Conservation (phyloP, 2,797 vertebrate genomes). For the Steatocranus sp. region DNA sequence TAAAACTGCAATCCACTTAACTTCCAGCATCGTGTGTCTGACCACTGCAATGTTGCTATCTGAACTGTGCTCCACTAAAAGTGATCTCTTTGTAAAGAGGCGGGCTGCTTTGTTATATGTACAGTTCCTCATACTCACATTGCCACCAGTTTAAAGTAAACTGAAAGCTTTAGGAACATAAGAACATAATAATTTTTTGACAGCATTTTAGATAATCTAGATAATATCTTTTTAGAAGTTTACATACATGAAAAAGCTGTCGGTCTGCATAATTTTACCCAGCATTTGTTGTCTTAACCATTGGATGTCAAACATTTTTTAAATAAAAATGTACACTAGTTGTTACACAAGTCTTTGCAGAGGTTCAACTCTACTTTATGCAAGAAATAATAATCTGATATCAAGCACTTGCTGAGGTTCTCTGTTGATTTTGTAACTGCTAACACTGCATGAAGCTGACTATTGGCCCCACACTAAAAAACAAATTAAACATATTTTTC, state of each 20-base stretch:
- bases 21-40: neutral
- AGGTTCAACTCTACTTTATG: neutral
- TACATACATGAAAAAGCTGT: neutral
- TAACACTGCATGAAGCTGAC: neutral
- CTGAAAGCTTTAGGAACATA: neutral
- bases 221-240: fast-evolving
- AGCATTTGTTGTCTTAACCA: fast-evolving
- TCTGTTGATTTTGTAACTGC: neutral
- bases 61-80: neutral
- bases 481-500: fast-evolving
- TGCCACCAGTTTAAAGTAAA: neutral
- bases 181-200: neutral
- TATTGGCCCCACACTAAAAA: neutral
- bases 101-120: neutral
- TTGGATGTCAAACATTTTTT: neutral
- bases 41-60: neutral
- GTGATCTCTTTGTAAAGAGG: neutral
- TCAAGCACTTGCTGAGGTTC: fast-evolving
- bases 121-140: neutral
- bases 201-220: neutral
- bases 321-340: neutral
- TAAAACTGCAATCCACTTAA: neutral
- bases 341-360: neutral
- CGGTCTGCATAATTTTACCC: neutral
- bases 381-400: neutral